These are phyloP conservation scores for Psilanteris sp. DNA, from an alignment of 1,140 invertebrate species.

Conservation along the genomic window DNA sequence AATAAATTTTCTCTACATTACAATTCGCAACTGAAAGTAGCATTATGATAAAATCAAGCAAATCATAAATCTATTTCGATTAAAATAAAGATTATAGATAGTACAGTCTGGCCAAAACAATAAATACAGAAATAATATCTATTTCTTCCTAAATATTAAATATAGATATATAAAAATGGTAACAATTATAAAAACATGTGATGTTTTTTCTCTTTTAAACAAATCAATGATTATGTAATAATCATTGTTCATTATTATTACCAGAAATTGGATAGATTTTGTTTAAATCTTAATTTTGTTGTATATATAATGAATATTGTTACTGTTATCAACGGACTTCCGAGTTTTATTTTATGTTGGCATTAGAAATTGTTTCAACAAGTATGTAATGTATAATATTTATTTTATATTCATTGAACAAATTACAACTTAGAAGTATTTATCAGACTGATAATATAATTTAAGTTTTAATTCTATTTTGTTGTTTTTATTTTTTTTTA, in stretches of 20 bases:
- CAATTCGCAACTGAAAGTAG: background rate
- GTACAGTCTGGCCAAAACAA: no score
- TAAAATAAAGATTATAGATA: no score
- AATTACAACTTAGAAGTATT: conserved; percentile 43
- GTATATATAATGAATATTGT: conserved; percentile 24
- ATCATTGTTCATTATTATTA: no score
- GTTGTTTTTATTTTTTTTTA: no score
- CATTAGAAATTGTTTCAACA: conserved; percentile 2
- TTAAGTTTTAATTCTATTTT: conserved; percentile 16
- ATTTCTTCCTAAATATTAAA: no score
- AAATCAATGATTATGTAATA: no score
- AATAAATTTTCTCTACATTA: conserved; percentile 2
- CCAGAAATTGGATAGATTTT: background rate
- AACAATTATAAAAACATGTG: no score
- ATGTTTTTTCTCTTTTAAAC: no score
- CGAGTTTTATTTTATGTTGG: conserved; percentile 17
- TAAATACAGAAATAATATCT: no score
- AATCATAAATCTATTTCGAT: no score
- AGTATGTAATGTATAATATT: conserved; percentile 7
- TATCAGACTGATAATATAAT: conserved; percentile 29
- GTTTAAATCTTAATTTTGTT: conserved; percentile 10
- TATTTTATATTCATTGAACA: conserved; percentile 38
- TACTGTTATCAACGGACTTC: conserved; percentile 10
- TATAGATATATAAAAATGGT: no score
- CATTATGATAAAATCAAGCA: background rate